Evolutionary conservation across 2,888 invertebrate species (phyloP).

Genomic region (Acronicta alni): DNA sequence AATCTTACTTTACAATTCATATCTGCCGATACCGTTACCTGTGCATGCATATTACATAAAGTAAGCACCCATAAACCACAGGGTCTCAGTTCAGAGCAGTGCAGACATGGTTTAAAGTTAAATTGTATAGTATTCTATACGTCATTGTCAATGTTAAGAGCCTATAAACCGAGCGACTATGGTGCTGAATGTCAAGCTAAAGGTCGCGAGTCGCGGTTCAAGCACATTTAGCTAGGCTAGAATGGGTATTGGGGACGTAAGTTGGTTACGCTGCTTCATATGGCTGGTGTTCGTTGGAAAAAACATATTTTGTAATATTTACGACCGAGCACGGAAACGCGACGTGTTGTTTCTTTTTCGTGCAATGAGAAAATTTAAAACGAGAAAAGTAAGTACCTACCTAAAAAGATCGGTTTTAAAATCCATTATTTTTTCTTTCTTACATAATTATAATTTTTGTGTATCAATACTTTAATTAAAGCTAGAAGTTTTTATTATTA

Average conservation of each 20-base stretch:
- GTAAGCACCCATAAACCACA: constrained; percentile 37
- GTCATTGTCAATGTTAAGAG: constrained; percentile 57
- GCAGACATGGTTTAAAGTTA: constrained; percentile 38
- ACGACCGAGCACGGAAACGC: not conserved
- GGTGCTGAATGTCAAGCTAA: constrained; percentile 54
- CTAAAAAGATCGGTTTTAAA: not conserved
- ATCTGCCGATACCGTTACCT: constrained; percentile 36
- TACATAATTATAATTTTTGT: no score
- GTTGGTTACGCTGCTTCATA: constrained; percentile 22
- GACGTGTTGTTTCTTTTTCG: not conserved
- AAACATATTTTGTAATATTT: constrained; percentile 4
- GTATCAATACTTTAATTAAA: no score
- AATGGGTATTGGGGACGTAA: constrained; percentile 34
- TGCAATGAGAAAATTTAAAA: no score
- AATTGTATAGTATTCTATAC: constrained; percentile 37
- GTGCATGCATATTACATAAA: constrained; percentile 30
- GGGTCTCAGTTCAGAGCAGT: constrained; percentile 25
- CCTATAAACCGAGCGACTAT: constrained; percentile 42
- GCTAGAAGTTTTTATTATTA: no score
- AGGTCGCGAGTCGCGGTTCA: constrained; percentile 44
- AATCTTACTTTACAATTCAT: constrained; percentile 28
- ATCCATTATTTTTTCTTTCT: no score
- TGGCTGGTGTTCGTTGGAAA: not conserved
- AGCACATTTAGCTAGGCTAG: constrained; percentile 40
- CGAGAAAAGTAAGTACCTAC: no score